Evolutionary conservation across 2,888 invertebrate species (phyloP).

Genomic region (Andrena bucephala): DNA sequence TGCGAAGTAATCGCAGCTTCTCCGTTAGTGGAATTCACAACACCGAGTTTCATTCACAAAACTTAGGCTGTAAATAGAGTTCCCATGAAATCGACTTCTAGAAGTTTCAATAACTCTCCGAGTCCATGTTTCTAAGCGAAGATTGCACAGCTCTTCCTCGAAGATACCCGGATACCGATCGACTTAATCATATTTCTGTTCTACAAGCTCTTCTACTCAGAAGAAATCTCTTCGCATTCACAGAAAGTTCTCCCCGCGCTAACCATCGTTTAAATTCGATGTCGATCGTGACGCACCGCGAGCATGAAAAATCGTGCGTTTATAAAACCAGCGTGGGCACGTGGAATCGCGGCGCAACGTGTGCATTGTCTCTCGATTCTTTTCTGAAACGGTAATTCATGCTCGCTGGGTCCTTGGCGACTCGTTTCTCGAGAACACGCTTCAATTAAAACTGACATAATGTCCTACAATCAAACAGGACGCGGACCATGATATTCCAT

Average conservation of each 20-base stretch:
- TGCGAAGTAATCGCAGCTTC: no score
- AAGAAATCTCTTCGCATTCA: neutral
- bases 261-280: constrained; percentile 15
- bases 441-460: constrained; percentile 34
- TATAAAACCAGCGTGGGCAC: constrained; percentile 30
- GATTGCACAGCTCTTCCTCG: no score
- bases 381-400: constrained; percentile 14
- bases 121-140: no score
- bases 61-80: no score
- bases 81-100: no score
- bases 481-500: neutral
- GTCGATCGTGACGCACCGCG: constrained; percentile 9
- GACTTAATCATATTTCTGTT: no score
- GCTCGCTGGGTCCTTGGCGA: constrained; percentile 31
- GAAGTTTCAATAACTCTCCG: no score
- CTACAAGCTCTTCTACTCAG: no score
- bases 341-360: constrained; percentile 31
- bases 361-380: constrained; percentile 40
- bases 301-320: constrained; percentile 40
- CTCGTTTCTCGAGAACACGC: constrained; percentile 31
- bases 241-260: neutral
- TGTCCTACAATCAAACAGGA: constrained; percentile 5
- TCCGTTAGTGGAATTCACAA: no score
- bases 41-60: no score
- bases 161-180: no score